Percentiles rank a stretch among this genome's conserved stretches.
Evolutionary conservation across 2,113 vertebrate species (phyloP).

Genomic region (Lepisosteus osseus): DNA sequence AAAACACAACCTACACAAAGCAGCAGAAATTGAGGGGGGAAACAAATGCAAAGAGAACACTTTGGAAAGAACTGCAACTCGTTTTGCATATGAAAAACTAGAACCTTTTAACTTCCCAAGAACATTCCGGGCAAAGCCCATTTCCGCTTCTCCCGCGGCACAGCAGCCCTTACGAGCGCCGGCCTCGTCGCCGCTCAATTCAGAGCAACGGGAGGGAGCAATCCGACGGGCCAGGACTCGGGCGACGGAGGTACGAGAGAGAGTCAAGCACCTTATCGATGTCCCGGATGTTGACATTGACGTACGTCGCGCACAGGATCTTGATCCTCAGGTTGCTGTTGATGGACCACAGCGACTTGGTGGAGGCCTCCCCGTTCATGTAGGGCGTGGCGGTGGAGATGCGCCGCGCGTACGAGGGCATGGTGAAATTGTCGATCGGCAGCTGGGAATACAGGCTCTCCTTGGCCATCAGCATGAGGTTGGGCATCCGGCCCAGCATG

Average conservation of each 20-base stretch:
- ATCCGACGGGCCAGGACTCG: not conserved
- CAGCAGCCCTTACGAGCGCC: too few relatives aligned
- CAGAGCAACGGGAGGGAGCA: too few relatives aligned
- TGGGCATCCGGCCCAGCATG: constrained; percentile 93
- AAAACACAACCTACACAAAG: too few relatives aligned
- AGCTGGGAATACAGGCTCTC: constrained; percentile 93
- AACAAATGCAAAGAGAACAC: too few relatives aligned
- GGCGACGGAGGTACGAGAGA: not conserved
- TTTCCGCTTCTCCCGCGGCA: too few relatives aligned
- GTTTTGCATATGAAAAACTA: too few relatives aligned
- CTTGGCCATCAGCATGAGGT: constrained; percentile 97
- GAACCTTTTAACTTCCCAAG: too few relatives aligned
- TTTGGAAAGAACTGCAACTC: too few relatives aligned
- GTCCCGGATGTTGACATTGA: constrained; percentile 96
- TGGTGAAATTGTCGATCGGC: constrained; percentile 88
- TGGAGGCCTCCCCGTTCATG: constrained; percentile 91
- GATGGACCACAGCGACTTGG: constrained; percentile 88
- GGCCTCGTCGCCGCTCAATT: too few relatives aligned
- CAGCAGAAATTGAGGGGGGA: too few relatives aligned
- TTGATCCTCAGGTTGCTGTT: constrained; percentile 88
- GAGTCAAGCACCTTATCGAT: constrained; percentile 85
- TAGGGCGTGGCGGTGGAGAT: constrained; percentile 95
- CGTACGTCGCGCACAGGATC: constrained; percentile 94
- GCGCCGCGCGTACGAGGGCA: constrained; percentile 93
- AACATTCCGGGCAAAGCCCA: too few relatives aligned